phyloP scores from a whole-genome alignment of 2,113 vertebrate species.

The Euleptes europaea region DNA sequence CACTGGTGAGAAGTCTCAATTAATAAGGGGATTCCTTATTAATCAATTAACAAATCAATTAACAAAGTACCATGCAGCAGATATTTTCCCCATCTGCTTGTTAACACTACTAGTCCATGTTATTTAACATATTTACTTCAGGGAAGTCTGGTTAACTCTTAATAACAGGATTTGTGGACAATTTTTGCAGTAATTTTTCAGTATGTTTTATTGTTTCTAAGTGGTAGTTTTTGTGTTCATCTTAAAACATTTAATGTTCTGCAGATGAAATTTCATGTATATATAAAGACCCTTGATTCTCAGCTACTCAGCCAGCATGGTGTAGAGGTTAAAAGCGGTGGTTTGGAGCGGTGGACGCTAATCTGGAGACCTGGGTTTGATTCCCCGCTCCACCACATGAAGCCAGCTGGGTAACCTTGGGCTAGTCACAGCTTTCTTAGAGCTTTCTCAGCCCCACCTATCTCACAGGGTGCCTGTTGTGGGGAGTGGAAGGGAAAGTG shows the following conservation, averaged over 20 bases:
- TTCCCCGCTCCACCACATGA: too few species aligned
- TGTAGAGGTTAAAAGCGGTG: too few species aligned
- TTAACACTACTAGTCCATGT: neutral
- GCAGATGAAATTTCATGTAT: neutral
- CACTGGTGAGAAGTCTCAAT: constrained; percentile 60
- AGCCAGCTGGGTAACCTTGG: too few species aligned
- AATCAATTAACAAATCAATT: constrained; percentile 65
- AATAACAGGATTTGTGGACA: neutral
- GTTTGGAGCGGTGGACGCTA: too few species aligned
- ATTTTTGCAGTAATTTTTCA: neutral
- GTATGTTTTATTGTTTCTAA: neutral
- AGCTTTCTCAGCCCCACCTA: too few species aligned
- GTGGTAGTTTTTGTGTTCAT: neutral
- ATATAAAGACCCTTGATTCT: too few species aligned
- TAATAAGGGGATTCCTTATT: constrained; percentile 53
- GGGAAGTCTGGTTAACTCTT: constrained; percentile 15
- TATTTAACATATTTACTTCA: constrained; percentile 35
- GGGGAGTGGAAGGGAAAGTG: too few species aligned
- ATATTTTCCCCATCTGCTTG: constrained; percentile 59
- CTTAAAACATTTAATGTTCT: neutral
- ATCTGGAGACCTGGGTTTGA: too few species aligned
- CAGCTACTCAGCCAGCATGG: too few species aligned
- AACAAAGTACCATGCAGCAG: constrained; percentile 24
- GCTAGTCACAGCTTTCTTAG: too few species aligned
- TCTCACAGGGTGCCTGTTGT: too few species aligned